phyloP scores from a whole-genome alignment of 1,140 invertebrate genomes.

The Solenopsis invicta region DNA sequence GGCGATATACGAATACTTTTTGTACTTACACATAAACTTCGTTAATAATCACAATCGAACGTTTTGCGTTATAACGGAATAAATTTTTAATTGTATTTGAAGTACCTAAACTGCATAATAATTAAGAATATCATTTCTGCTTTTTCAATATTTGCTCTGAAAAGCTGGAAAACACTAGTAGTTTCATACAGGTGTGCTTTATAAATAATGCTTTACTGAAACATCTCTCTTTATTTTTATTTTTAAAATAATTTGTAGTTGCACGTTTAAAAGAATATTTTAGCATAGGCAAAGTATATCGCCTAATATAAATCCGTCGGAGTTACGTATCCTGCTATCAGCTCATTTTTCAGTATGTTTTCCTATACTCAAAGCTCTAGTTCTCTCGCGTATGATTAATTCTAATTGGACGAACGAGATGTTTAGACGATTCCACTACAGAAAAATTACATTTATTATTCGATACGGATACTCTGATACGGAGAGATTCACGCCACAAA shows the following conservation, averaged over 20 bases:
- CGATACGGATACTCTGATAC: neutral
- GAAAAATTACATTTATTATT: conserved; percentile 41
- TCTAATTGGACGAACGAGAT: conserved; percentile 54
- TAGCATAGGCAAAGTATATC: neutral
- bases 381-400: conserved; percentile 36
- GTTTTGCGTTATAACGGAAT: conserved; percentile 12
- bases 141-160: neutral
- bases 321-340: conserved; percentile 46
- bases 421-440: conserved; percentile 31
- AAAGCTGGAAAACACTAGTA: conserved; percentile 13
- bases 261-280: neutral
- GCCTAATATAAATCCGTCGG: conserved; percentile 17
- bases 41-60: conserved; percentile 32
- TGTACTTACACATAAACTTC: conserved; percentile 25
- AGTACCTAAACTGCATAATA: conserved; percentile 24
- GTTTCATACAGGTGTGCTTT: neutral
- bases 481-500: conserved; percentile 40
- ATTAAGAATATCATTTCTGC: neutral
- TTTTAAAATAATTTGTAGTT: conserved; percentile 23
- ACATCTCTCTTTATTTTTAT: conserved; percentile 17
- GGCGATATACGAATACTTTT: conserved; percentile 51
- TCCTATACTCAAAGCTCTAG: conserved; percentile 29
- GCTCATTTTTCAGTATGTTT: neutral
- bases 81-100: conserved; percentile 18
- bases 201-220: conserved; percentile 34